Conservation (phyloP, 2,797 vertebrate species). For the Xyrichtys novacula region DNA sequence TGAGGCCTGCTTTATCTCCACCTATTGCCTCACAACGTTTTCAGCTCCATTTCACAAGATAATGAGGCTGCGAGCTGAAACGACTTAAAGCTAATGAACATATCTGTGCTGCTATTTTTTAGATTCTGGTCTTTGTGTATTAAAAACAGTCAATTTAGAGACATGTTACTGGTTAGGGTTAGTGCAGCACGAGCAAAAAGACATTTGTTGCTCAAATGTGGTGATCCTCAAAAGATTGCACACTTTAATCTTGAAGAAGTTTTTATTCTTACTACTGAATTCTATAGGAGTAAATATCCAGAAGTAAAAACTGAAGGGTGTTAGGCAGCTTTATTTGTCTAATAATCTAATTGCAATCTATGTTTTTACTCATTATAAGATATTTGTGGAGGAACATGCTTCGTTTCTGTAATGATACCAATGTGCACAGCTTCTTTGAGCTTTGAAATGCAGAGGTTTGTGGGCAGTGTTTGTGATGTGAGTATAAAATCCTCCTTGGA, state of each 20-base stretch:
- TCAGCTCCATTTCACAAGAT: slow-evolving; percentile 73
- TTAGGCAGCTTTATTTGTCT: not conserved
- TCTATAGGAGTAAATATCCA: too few species aligned
- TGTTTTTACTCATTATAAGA: slow-evolving; percentile 8
- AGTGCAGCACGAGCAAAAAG: slow-evolving; percentile 11
- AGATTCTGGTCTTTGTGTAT: slow-evolving; percentile 22
- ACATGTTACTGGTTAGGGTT: not conserved
- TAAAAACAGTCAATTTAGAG: slow-evolving; percentile 29
- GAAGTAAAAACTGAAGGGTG: too few species aligned
- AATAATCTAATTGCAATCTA: not conserved
- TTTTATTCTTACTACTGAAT: too few species aligned
- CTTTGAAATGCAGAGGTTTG: slow-evolving; percentile 28
- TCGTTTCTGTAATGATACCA: slow-evolving; percentile 22
- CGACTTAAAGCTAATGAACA: slow-evolving; percentile 54
- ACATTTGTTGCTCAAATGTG: not conserved
- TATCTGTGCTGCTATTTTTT: slow-evolving; percentile 48
- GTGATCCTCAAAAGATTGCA: not conserved
- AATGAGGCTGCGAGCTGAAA: slow-evolving; percentile 64
- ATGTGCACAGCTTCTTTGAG: slow-evolving; percentile 20
- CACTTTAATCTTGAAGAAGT: too few species aligned
- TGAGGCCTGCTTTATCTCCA: slow-evolving; percentile 46
- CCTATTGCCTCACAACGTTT: slow-evolving; percentile 55
- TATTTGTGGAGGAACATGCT: not conserved
- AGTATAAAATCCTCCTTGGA: slow-evolving; percentile 47
- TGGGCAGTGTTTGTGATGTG: slow-evolving; percentile 45